Evolutionary conservation across 2,888 invertebrate genomes (phyloP), one percentile per base, ranked within the genome.

Genomic region (Drosophila suboccidentalis): DNA sequence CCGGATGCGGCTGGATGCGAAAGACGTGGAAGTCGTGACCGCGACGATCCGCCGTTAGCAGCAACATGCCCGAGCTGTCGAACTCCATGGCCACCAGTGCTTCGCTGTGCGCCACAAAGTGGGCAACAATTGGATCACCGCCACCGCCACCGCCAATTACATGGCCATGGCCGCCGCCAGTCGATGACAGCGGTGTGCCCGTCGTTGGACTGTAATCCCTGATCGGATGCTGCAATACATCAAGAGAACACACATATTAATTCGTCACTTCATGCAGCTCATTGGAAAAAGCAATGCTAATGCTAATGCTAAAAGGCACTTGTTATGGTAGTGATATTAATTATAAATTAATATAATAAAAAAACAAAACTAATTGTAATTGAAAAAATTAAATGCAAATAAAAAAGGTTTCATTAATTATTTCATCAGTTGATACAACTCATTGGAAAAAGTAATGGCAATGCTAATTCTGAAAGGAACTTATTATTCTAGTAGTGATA

Each of bases 1-100:
- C 95, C 0, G 98, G 97, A 94, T 99, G 99, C 0, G 98, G 97
- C 90, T 98, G 97, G 80, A 99, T 95, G 66, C 97, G 95, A 93
- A 99, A 99, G 82, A 99, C 95, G 93, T 99, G 97, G 94, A 99
- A 99, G 91, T 98, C 97, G 90, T 98, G 98, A 0, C 98, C 99
- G 26, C 97, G 95, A 80, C 96, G 95, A 92, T 98, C 98, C 0
- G 98, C 98, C 0, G 98, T 98, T 78, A 98, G 94, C 46, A 99
- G 94, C 67, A 99, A 93, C 93, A 97, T 95, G 49, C 98, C 99
- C 60, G 97, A 97, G 49, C 96, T 95, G 93, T 99, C 98, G 92
- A 98, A 98, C 89, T 96, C 95, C 94, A 99, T 94, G 34, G 97
- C 96, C 44, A 98, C 97, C 60, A 98, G 95, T 3, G 98, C 97